phyloP scores from a whole-genome alignment of 2,113 vertebrate species.

The Candoia aspera region DNA sequence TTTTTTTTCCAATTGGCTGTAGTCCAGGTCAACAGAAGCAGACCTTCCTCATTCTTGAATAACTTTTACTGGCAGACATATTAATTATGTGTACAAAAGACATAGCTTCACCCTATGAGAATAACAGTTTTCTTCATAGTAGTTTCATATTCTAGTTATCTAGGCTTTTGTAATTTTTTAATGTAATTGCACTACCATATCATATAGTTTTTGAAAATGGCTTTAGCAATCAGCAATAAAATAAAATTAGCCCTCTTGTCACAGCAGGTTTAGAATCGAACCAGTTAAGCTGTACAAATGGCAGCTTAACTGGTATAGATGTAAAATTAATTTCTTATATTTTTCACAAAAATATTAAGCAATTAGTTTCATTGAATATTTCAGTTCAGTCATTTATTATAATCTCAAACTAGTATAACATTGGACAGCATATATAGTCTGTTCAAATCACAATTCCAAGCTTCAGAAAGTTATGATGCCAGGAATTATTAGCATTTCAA shows the following conservation, averaged over 20 bases:
- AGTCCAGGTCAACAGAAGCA: slow-evolving; percentile 65
- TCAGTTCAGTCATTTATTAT: background rate
- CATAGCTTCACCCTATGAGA: slow-evolving; percentile 50
- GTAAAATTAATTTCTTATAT: background rate
- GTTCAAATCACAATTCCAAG: background rate
- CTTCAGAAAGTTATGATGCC: background rate
- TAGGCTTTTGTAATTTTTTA: slow-evolving; percentile 22
- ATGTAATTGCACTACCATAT: slow-evolving; percentile 7
- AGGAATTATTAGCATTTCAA: background rate
- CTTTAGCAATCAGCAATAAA: background rate
- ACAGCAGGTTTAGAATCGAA: background rate
- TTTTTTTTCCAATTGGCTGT: slow-evolving; percentile 66
- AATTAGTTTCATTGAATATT: background rate
- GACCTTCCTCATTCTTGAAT: slow-evolving; percentile 63
- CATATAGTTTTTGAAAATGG: background rate
- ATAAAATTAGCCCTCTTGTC: background rate
- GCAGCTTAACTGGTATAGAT: background rate
- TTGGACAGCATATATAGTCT: background rate
- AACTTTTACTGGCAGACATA: slow-evolving; percentile 65
- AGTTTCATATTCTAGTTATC: slow-evolving; percentile 26
- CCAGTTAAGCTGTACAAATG: background rate
- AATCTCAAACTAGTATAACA: background rate
- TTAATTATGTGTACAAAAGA: slow-evolving; percentile 70
- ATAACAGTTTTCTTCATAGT: slow-evolving; percentile 37
- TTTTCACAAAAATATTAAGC: background rate